phyloP scores from a whole-genome alignment of 1,140 invertebrate species.

The Pseudoatta argentina region DNA sequence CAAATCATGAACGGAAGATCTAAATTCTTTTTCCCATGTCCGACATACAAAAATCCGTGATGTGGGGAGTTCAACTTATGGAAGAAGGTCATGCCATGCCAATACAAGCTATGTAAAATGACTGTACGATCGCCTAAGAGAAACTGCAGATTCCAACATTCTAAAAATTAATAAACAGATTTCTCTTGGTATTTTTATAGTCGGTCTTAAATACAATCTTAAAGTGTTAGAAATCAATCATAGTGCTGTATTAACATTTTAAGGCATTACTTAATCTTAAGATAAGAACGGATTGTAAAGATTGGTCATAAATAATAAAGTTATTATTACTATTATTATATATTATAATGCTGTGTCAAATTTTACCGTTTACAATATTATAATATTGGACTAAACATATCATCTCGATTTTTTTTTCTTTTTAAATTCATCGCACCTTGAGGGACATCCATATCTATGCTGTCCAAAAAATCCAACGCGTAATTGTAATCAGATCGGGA shows the following conservation, averaged over 20 bases:
- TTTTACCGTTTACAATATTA: neutral
- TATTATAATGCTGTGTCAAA: neutral
- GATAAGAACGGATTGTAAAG: no score
- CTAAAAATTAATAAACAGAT: slow-evolving; percentile 73
- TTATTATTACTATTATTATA: no score
- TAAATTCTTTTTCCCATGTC: slow-evolving; percentile 90
- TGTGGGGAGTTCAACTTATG: slow-evolving; percentile 89
- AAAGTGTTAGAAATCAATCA: no score
- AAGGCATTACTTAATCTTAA: no score
- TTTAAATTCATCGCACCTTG: slow-evolving; percentile 80
- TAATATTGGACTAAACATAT: neutral
- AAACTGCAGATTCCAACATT: slow-evolving; percentile 89
- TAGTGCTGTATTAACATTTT: no score
- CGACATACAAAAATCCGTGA: slow-evolving; percentile 91
- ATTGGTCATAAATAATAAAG: no score
- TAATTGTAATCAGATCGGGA: slow-evolving; percentile 92
- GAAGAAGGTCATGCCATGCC: slow-evolving; percentile 92
- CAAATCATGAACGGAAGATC: slow-evolving; percentile 91
- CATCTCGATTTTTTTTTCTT: neutral
- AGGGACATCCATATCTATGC: slow-evolving; percentile 89
- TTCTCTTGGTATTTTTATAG: no score
- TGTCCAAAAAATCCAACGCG: slow-evolving; percentile 92
- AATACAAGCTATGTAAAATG: slow-evolving; percentile 90
- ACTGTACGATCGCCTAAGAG: slow-evolving; percentile 87
- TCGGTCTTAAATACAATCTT: no score